Evolutionary conservation across 1,140 invertebrate species (phyloP).

Genomic region (Lordiphosa mommai): DNA sequence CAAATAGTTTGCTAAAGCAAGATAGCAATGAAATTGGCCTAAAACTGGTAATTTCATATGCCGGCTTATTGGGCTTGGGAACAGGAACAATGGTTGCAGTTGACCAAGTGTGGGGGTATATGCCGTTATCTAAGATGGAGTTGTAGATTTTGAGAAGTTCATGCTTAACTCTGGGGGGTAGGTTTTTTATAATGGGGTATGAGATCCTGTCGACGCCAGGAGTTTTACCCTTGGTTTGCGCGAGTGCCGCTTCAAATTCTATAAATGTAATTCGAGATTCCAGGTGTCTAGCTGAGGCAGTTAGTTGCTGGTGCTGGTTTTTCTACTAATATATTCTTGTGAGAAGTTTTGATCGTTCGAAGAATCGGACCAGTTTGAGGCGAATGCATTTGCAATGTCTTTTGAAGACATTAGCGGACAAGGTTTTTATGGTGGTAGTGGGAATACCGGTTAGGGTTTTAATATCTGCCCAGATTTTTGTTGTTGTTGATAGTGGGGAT

Average conservation of each 20-base stretch:
- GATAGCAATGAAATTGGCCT: background rate
- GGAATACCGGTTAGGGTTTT: slow-evolving; percentile 4
- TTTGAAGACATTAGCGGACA: background rate
- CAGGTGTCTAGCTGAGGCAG: slow-evolving; percentile 1
- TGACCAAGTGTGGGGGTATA: slow-evolving; percentile 6
- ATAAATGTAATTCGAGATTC: background rate
- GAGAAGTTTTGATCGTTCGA: slow-evolving; percentile 1
- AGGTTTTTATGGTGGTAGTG: background rate
- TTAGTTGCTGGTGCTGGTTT: background rate
- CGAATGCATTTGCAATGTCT: background rate
- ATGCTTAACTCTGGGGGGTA: background rate
- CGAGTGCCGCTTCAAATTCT: slow-evolving; percentile 5
- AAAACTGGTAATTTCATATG: background rate
- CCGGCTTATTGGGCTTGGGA: slow-evolving; percentile 7
- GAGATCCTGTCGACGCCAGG: slow-evolving; percentile 1
- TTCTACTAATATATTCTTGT: background rate
- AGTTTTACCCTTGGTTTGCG: background rate
- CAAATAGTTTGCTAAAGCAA: background rate
- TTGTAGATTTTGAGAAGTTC: slow-evolving; percentile 9
- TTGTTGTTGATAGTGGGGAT: background rate
- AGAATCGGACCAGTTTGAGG: background rate
- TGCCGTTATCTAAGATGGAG: background rate
- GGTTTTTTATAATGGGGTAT: slow-evolving; percentile 5
- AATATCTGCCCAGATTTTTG: slow-evolving; percentile 13
- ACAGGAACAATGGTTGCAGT: slow-evolving; percentile 3